Base-by-base conservation (phyloP, 1,140 invertebrate species). In the Ctenoplectra terminalis region DNA sequence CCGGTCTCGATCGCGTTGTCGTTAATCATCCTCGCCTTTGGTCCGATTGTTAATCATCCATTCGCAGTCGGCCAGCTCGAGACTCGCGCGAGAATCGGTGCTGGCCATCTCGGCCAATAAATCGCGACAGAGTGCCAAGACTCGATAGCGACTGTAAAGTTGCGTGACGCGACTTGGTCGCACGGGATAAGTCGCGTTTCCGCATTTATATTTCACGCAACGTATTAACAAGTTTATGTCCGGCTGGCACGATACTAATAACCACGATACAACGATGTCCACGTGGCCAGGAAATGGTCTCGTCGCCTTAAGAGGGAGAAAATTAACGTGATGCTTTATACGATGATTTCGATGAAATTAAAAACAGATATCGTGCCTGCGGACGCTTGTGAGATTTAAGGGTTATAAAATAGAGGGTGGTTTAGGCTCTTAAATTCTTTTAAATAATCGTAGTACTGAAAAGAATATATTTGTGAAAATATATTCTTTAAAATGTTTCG, bases 201-300 rank as follows among this genome's bases (percentile, higher is more conserved):
- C 78, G 26, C 73, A n/a, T 46, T 79, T 43, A 43, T 37, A 43
- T 61, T 83, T 79, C 54, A 54, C 54, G 50, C 48, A 50, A 82
- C 20, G 23, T 20, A 54, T n/a, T 61, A 26, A 15, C 52, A 46
- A 31, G 43, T 50, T 63, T 75, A 37, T 4, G 72, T 63, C 58
- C 46, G 43, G 23, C 26, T 40, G 40, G 58, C 58, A 52, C 46
- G 31, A 20, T 46, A 52, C 46, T 66, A 66, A 66, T 66, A 40
- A 52, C 23, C 15, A 8, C 11, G 29, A 48, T 50, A 67, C 31
- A 37, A 1, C 20, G 29, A n/a, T n/a, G n/a, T 6, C 2, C 58
- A 60, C 29, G 60, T 23, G 3, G 60, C 43, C 40, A 13, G 2
- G 8, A 11, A 34, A 26, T 8, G 20, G 64, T 58, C 43, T 58